Base-by-base conservation (phyloP, 2,888 invertebrate genomes). In the Mythimna loreyi region DNA sequence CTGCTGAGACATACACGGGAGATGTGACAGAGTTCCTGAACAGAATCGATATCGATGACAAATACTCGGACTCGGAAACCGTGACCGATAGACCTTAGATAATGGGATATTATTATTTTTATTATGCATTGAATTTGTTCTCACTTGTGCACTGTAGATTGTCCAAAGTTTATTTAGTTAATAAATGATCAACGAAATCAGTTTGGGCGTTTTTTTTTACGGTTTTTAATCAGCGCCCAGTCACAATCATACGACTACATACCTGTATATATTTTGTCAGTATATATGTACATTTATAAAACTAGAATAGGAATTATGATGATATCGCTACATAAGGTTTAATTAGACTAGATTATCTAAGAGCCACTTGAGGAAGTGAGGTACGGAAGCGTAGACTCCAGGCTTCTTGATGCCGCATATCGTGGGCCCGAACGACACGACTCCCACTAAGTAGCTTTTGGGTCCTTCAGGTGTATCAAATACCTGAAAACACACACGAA, bases 371-470 rank as follows among this genome's bases (percentile, higher is more conserved):
- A 97, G 83, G 83, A 96, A 96, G 66, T 93, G 85, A 0, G 93
- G 72, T 0, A 96, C 92, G 1, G 93, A 96, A 0, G 96, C 90
- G 84, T 97, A 97, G 7, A 97, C 94, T 0, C 96, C 97, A 0
- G 97, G 97, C 65, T 92, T 92, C 65, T 90, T 88, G 55, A 93
- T 93, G 0, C 96, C 96, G 81, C 97, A 97, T 1, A 92, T 86
- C 0, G 90, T 87, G 0, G 97, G 96, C 0, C 97, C 97, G 77
- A 96, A 96, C 0, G 97, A 97, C 0, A 97, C 97, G 0, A 97
- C 89, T 7, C 97, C 97, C 58, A 97, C 91, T 11, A 96, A 86
- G 74, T 93, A 96, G 79, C 92, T 96, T 75, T 96, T 96, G 0
- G 96, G 96, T 0, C 96, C 94, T 6, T 96, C 96, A 1, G 89